A percentile compares a stretch with the other conserved stretches of the same genome.
phyloP scores from a whole-genome alignment of 2,797 vertebrate species.

The Neomorphus geoffroyi region DNA sequence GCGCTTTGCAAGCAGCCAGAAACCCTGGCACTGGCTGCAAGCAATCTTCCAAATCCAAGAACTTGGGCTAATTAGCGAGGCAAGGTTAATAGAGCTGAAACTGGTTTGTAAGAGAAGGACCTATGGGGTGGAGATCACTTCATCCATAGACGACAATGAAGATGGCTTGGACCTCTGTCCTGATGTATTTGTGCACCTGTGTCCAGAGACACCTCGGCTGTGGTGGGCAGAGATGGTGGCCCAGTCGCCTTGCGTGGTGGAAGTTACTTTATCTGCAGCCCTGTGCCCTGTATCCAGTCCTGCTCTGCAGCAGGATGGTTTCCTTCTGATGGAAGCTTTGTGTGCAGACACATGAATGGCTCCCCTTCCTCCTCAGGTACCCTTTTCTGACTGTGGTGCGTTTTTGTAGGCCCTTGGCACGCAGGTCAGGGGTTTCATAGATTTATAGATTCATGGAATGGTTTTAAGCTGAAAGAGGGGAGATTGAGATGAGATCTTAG shows the following conservation, averaged over 20 bases:
- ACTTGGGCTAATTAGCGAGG: background rate
- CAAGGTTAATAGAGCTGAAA: background rate
- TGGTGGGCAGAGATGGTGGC: no score
- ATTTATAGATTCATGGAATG: no score
- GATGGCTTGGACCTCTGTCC: background rate
- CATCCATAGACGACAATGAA: background rate
- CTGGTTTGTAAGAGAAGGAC: background rate
- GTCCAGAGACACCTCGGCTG: background rate
- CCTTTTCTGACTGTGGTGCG: accelerated
- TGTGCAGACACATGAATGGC: background rate
- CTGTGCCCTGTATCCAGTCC: background rate
- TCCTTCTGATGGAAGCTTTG: background rate
- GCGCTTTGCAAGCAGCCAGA: background rate
- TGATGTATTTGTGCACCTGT: no score
- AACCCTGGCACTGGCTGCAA: background rate
- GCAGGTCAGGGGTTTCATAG: background rate
- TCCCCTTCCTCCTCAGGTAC: background rate
- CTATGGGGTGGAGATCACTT: background rate
- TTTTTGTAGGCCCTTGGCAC: background rate
- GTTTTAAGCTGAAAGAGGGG: no score
- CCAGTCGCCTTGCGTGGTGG: background rate
- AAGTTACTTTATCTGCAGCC: background rate
- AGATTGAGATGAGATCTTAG: no score
- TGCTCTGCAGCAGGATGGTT: background rate
- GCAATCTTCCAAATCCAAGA: background rate